Evolutionary conservation across 1,140 invertebrate species (phyloP).

Genomic region (Rhysida immarginata): DNA sequence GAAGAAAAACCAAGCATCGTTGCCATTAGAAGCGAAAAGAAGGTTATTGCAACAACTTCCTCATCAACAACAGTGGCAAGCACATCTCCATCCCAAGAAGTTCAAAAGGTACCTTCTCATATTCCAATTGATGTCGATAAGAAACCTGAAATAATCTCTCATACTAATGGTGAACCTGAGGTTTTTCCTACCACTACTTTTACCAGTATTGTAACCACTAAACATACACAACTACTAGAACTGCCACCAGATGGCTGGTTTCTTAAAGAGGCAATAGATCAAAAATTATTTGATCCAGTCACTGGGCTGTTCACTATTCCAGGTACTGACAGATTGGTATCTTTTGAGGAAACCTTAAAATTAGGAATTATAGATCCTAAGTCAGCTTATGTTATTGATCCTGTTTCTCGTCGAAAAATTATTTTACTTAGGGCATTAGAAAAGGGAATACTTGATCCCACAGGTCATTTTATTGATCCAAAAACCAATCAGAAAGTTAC

Average conservation of each 20-base stretch:
- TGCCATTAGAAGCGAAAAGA: not conserved
- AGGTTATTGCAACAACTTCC: not conserved
- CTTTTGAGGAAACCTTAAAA: conserved; percentile 72
- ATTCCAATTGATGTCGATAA: too few relatives aligned
- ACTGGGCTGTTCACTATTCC: conserved; percentile 74
- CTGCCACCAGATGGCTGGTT: conserved; percentile 68
- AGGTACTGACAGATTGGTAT: conserved; percentile 63
- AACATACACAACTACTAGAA: conserved; percentile 28
- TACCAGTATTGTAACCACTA: not conserved
- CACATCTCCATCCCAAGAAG: not conserved
- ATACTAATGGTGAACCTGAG: not conserved
- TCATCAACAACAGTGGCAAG: not conserved
- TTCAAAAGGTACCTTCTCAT: not conserved
- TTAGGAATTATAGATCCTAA: conserved; percentile 66
- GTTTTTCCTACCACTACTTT: not conserved
- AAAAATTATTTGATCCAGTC: conserved; percentile 58
- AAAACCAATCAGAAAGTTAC: conserved; percentile 36
- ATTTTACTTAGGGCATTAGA: conserved; percentile 56
- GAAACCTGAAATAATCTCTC: not conserved
- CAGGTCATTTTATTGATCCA: conserved; percentile 18
- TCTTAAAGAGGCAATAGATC: conserved; percentile 55
- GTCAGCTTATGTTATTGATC: conserved; percentile 61
- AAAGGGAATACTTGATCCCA: conserved; percentile 56
- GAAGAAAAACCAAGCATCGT: not conserved
- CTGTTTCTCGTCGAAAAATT: conserved; percentile 47